phyloP scores from a whole-genome alignment of 2,888 invertebrate species.

The Sepiola atlantica region DNA sequence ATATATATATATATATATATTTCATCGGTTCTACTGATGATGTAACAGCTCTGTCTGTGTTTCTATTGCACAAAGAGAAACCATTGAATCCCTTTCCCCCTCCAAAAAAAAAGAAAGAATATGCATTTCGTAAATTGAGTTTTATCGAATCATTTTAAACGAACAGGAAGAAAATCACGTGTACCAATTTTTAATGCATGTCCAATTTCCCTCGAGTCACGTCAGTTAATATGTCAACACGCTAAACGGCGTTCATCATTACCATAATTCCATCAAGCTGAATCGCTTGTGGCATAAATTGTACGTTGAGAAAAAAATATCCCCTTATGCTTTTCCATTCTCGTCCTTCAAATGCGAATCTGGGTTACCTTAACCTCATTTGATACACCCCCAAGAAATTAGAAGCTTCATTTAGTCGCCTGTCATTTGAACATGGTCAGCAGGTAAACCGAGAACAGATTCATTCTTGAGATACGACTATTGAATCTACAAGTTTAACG shows the following conservation, averaged over 20 bases:
- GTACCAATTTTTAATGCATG: slow-evolving; percentile 16
- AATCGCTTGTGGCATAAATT: not conserved
- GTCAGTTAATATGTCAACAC: not conserved
- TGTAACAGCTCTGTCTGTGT: too few species aligned
- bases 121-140: not conserved
- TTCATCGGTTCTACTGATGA: too few species aligned
- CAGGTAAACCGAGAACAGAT: not conserved
- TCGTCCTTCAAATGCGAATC: not conserved
- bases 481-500: too few species aligned
- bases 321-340: not conserved
- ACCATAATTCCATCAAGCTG: not conserved
- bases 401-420: not conserved
- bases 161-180: not conserved
- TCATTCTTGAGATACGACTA: too few species aligned
- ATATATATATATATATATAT: too few species aligned
- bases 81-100: too few species aligned
- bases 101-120: not conserved
- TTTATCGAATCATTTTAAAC: not conserved
- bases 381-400: not conserved
- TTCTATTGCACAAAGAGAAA: too few species aligned
- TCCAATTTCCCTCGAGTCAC: not conserved
- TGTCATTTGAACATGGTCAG: not conserved
- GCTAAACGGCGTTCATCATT: not conserved
- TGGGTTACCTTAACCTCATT: not conserved
- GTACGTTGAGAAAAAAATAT: not conserved